Conservation (phyloP, 2,113 vertebrate species). For the Podocnemis expansa region DNA sequence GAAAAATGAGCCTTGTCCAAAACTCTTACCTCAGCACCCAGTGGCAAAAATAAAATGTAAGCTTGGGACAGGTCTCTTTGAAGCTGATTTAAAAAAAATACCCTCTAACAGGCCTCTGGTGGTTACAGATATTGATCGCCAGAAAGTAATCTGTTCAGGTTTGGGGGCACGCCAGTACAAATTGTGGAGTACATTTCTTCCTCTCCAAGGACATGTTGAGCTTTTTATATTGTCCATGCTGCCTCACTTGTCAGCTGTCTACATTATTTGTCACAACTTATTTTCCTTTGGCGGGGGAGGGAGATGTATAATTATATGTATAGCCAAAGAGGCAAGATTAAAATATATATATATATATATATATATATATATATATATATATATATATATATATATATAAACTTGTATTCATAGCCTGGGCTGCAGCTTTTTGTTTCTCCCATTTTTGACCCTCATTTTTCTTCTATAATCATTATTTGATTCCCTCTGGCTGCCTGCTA, state of each 20-base stretch:
- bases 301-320: not conserved
- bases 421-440: slow-evolving; percentile 61
- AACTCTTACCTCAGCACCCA: slow-evolving; percentile 82
- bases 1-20: slow-evolving; percentile 85
- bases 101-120: slow-evolving; percentile 87
- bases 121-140: slow-evolving; percentile 89
- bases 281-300: not conserved
- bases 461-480: slow-evolving; percentile 84
- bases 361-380: not conserved
- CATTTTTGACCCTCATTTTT: slow-evolving; percentile 83
- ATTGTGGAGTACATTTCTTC: slow-evolving; percentile 79
- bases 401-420: slow-evolving; percentile 65
- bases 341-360: not conserved
- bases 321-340: too few species aligned
- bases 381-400: slow-evolving; percentile 21
- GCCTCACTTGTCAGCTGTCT: slow-evolving; percentile 72
- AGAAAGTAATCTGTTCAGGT: slow-evolving; percentile 91
- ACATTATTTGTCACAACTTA: slow-evolving; percentile 58
- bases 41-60: slow-evolving; percentile 84
- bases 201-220: slow-evolving; percentile 80
- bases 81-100: slow-evolving; percentile 56
- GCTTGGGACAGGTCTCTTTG: slow-evolving; percentile 79
- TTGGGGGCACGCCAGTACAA: slow-evolving; percentile 86
- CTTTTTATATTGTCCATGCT: slow-evolving; percentile 75
- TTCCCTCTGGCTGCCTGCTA: slow-evolving; percentile 85